Base-by-base conservation (phyloP, 1,140 invertebrate genomes). In the Bombus sibiricus region DNA sequence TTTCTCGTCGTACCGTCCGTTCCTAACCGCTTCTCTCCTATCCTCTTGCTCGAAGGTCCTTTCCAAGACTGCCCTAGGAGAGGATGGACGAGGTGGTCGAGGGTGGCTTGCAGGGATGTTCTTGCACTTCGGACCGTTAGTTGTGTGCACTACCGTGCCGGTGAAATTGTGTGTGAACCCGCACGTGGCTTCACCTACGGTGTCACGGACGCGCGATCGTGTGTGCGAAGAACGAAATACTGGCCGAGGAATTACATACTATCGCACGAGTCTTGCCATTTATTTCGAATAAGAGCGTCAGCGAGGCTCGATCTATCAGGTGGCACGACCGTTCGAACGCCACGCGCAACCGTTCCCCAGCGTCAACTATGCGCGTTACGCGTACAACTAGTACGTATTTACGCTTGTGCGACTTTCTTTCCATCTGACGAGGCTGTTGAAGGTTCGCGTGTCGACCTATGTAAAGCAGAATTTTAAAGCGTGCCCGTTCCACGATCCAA, bases 41-140 rank as follows among this genome's bases (percentile, higher is more conserved):
- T 86, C 89, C 85, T 89, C 88, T 92, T 93, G 93, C 92, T 94
- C 92, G 91, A 93, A 93, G 92, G 93, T 92, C 90, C 93, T 89
- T 80, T 86, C 88, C 88, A 80, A 89, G 80, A 85, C 83, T 85
- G 83, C 83, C 83, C 83, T 80, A 73, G 79, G 88, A 85, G 83
- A 89, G 88, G 88, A 89, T 89, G 88, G 88, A 89, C 88, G 88
- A 89, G 88, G 88, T 66, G 88, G 87, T 89, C 76, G 85, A 92
- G 91, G 92, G 89, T 89, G 85, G 85, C 81, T 75, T 57, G 78
- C 86, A 81, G 74, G 89, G 91, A 92, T 93, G 93, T 94, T 94
- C 93, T 93, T 94, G 91, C 92, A 91, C 92, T 93, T 93, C 75
- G 83, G 73, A 47, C 89, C 73, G 76, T 80, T 83, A 72, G 88